Base-by-base conservation (phyloP, 37 sponge, comb jelly and placozoan species). In the Geodia barretti region DNA sequence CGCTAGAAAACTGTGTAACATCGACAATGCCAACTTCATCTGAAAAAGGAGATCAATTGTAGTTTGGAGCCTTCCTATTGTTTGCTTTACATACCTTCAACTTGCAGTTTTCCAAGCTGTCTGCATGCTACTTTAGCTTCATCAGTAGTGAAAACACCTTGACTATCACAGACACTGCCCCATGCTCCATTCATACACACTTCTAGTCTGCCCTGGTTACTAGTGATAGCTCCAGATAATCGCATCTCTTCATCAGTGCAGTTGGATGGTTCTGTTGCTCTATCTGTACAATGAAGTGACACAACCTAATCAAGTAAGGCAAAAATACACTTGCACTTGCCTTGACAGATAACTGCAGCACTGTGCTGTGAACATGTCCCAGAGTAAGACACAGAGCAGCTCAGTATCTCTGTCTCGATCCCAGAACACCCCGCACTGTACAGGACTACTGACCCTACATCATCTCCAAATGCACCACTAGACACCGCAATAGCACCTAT, bases 101-200 rank as follows among this genome's bases (percentile, higher is more conserved):
- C 54, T 47, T 37, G 36, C 38, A 37, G 38, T 39, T 36, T 54
- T 34, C 82, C 82, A n/a, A 87, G 68, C 40, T 75, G 66, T 8
- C 70, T 28, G 38, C 87, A 87, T 23, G 74, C 82, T 7, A 87
- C 82, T 47, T 24, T 31, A 34, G 87, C 87, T 24, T 87, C 87
- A 64, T 11, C 31, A 37, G 41, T 28, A 60, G 58, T 62, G 37
- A 79, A 87, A 25, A 25, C 40, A 0, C 41, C 39, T 14, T 47
- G 54, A 47, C 54, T 47, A 9, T 61, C 72, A 60, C 84, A 83
- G 0, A 80, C 69, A 24, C 75, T 83, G 25, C 84, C 84, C 84
- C 84, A 83, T 25, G 68, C 84, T 75, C 74, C 66, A 59, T 66
- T 75, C 58, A 83, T 30, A 66, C 84, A 83, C 24, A 83, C 32